Base-by-base conservation (phyloP, 2,797 vertebrate genomes). In the Chelon auratus region DNA sequence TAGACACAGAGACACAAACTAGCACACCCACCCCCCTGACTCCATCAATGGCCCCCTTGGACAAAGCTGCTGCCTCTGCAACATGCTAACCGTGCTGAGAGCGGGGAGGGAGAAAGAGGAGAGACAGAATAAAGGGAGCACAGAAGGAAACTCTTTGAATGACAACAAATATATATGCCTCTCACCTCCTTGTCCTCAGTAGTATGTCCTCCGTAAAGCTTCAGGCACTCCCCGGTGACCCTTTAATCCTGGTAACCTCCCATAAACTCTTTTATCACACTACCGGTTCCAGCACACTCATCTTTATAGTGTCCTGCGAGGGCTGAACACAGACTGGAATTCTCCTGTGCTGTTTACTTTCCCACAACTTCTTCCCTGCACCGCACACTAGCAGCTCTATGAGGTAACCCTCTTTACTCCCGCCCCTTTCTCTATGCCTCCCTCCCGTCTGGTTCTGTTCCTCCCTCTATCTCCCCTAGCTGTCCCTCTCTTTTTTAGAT, bases 281-380 rank as follows among this genome's bases (percentile, higher is more conserved):
- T 60, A 74, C 68, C 65, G 55, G 86, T 37, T 88, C 82, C 84
- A 61, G 80, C 63, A 45, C 77, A 56, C 60, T 82, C 91, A 92
- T 92, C 84, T 75, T 72, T 62, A 30, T 54, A 42, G 77, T 73
- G 72, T 83, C 83, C 86, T 82, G 63, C 68, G 81, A 74, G 64
- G 70, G 65, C 80, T 70, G 78, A 71, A 62, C 80, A 68, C 87
- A 80, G 87, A 69, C 33, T 77, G 82, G 75, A 83, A 90, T 75
- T 72, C 75, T 87, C 82, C 76, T 68, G 67, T 59, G 84, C 89
- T 93, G 90, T 94, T 94, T 92, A 95, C 93, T 94, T 94, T 93
- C 93, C 91, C 92, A 93, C 90, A 93, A 93, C 83, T 93, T 93
- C 83, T 90, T 72, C 78, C 70, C 87, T 59, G 86, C 85, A 78